Evolutionary conservation across 1,140 invertebrate species (phyloP).

Genomic region (Diuraphis noxia): DNA sequence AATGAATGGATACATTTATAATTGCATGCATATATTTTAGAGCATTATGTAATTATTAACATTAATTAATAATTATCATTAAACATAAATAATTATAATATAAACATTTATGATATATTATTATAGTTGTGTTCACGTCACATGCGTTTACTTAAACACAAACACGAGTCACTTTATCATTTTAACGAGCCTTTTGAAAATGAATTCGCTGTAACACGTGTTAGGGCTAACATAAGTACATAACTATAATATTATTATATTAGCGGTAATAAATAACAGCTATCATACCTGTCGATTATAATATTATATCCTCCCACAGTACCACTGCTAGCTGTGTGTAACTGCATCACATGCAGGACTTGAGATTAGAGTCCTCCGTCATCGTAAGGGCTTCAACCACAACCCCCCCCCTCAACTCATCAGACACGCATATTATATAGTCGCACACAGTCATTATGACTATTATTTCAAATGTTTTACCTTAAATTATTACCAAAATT

Average conservation of each 20-base stretch:
- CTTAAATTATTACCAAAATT: background rate
- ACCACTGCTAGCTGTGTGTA: background rate
- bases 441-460: no score
- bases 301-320: background rate
- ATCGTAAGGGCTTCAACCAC: background rate
- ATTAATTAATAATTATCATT: no score
- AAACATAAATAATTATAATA: no score
- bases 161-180: conserved; percentile 24
- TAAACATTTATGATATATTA: background rate
- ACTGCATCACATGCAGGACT: background rate
- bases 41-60: no score
- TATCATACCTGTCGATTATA: background rate
- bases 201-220: background rate
- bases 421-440: no score
- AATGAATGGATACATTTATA: no score
- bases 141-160: no score
- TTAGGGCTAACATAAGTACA: background rate
- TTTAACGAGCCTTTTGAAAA: conserved; percentile 41
- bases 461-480: no score
- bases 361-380: background rate
- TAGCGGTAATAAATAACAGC: background rate
- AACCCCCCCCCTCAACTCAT: no score
- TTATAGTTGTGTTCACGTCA: background rate
- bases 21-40: no score
- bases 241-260: background rate